phyloP scores from a whole-genome alignment of 1,140 invertebrate genomes.

The Spodoptera litura region DNA sequence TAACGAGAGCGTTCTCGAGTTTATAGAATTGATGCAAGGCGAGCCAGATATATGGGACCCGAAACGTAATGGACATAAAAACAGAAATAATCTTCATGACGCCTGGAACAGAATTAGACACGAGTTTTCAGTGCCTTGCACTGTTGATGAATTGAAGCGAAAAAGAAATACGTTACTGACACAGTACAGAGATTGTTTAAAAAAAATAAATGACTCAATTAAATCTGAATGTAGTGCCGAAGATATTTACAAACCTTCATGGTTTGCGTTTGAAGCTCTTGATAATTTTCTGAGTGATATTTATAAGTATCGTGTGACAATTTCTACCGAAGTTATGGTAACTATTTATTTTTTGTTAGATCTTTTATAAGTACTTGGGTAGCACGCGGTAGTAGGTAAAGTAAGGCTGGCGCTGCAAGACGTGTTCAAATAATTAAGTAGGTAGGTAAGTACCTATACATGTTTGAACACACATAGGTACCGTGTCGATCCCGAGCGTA shows the following conservation, averaged over 20 bases:
- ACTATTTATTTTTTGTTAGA: too few relatives aligned
- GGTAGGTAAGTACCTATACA: too few relatives aligned
- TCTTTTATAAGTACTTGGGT: too few relatives aligned
- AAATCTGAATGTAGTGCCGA: constrained; percentile 13
- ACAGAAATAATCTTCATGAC: constrained; percentile 11
- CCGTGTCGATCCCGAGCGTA: too few relatives aligned
- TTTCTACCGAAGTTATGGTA: neutral
- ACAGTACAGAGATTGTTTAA: constrained; percentile 30
- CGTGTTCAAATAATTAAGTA: too few relatives aligned
- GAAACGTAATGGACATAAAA: constrained; percentile 16
- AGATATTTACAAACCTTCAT: constrained; percentile 13
- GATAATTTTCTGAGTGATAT: constrained; percentile 12
- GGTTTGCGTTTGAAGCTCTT: constrained; percentile 33
- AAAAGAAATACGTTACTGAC: constrained; percentile 34
- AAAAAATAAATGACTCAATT: constrained; percentile 27
- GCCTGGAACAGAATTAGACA: constrained; percentile 17
- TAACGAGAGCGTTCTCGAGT: constrained; percentile 13
- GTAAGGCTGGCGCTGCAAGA: too few relatives aligned
- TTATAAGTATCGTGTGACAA: neutral
- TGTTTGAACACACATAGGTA: too few relatives aligned
- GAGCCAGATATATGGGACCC: constrained; percentile 25
- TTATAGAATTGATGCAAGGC: constrained; percentile 26
- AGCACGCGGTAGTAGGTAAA: too few relatives aligned
- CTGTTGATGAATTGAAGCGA: constrained; percentile 29
- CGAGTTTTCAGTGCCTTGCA: constrained; percentile 14